These are phyloP conservation scores for Cydia strobilella DNA, from an alignment of 1,140 invertebrate species.

Conservation along the genomic window DNA sequence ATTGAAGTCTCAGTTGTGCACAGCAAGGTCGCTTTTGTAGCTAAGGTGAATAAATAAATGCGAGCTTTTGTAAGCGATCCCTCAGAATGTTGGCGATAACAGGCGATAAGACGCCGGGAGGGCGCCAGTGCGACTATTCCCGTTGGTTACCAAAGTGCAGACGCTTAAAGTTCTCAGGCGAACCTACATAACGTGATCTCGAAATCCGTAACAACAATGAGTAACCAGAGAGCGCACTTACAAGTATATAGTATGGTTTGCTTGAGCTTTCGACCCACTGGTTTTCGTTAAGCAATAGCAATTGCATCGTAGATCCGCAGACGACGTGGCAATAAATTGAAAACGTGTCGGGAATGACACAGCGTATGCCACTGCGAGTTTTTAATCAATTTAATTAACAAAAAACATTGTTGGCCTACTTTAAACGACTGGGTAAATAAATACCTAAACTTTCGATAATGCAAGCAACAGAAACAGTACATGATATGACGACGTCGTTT, in stretches of 20 bases:
- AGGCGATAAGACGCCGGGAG: constrained; percentile 18
- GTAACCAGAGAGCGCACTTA: neutral
- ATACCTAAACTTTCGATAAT: neutral
- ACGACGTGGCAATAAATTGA: constrained; percentile 57
- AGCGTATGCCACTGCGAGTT: constrained; percentile 24
- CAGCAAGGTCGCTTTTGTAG: neutral
- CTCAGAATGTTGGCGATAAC: neutral
- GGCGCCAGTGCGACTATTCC: neutral
- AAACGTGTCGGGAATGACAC: constrained; percentile 64
- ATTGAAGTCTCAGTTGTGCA: neutral
- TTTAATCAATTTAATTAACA: constrained; percentile 22
- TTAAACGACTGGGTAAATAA: neutral
- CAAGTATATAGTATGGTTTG: neutral
- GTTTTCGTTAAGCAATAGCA: neutral
- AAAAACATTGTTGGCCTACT: neutral
- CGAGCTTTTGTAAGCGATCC: constrained; percentile 4
- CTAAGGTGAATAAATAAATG: neutral
- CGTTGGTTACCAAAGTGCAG: neutral
- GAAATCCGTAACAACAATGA: neutral
- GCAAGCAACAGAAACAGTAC: neutral
- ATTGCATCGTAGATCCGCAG: constrained; percentile 2
- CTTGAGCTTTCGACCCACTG: neutral
- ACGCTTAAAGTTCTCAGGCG: neutral
- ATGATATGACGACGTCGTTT: too few relatives aligned
- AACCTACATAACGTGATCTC: neutral